Base-by-base conservation (phyloP, 1,140 invertebrate genomes). In the Tetragonula clypearis region DNA sequence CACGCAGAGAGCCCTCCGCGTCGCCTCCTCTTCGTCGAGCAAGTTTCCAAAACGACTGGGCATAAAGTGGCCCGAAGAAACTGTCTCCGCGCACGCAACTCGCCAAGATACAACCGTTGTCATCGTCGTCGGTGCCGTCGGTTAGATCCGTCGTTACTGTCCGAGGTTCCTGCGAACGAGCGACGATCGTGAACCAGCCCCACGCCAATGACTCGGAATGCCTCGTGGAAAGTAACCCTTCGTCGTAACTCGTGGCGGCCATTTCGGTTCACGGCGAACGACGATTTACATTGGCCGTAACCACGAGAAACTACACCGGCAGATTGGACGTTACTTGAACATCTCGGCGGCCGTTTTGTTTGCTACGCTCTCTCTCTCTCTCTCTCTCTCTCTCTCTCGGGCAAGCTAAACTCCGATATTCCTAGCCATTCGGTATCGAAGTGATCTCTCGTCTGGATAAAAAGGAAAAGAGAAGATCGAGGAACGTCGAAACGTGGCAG, bases 131-230 rank as follows among this genome's bases (percentile, higher is more conserved):
- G 58, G 41, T 12, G 74, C 74, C 77, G 60, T 30, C 74, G 23
- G 41, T 87, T 81, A 87, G 78, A 65, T 56, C n/a, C 66, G 30
- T 85, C 41, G 83, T 74, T 69, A 77, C 35, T 8, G 35, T n/a
- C 41, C 65, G 49, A 8, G 26, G 62, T 77, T 80, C 66, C 65
- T 73, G 68, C 41, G 77, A 87, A 87, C 86, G 86, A 87, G 21
- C 77, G 60, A 82, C 71, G 82, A 49, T 41, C 35, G 6, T 23
- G 17, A 56, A 26, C 60, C 55, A 56, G 65, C 23, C 26, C 23
- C 26, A 65, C 53, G 9, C n/a, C n/a, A 23, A 76, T 58, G 41
- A 30, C 6, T 71, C 6, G 56, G 41, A 30, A 30, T 30, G 30
- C 35, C 35, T 21, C 53, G 60, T 5, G 26, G 41, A 49, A 66